Percentiles rank a stretch among this genome's conserved stretches.
Conservation (phyloP, 2,113 vertebrate genomes). For the Phylloscopus trochilus region DNA sequence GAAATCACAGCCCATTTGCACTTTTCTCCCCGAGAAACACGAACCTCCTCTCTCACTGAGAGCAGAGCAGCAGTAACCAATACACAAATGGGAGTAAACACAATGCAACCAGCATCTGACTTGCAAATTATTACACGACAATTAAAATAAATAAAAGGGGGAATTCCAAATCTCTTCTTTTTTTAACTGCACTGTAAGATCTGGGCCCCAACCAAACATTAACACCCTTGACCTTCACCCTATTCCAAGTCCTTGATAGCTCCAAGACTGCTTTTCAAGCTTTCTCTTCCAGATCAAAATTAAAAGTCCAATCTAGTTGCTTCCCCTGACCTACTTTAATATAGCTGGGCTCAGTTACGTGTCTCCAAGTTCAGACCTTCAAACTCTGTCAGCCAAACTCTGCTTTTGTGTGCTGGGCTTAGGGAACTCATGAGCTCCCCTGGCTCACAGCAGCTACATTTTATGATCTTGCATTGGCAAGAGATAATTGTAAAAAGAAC, state of each 20-base stretch:
- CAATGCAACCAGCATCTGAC: slow-evolving; percentile 41
- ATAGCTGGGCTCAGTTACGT: not conserved
- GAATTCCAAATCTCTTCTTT: slow-evolving; percentile 29
- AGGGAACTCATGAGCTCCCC: not conserved
- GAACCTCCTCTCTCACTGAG: slow-evolving; percentile 19
- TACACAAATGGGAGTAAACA: slow-evolving; percentile 65
- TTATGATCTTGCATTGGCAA: not conserved
- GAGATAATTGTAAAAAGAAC: not conserved
- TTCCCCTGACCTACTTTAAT: not conserved
- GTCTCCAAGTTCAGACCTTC: not conserved
- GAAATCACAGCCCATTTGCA: slow-evolving; percentile 28
- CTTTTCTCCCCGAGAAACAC: slow-evolving; percentile 25
- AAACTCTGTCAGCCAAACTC: not conserved
- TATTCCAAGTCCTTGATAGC: slow-evolving; percentile 10
- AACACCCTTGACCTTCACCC: not conserved
- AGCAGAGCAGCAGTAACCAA: slow-evolving; percentile 57
- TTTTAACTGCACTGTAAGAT: slow-evolving; percentile 17
- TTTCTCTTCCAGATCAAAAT: not conserved
- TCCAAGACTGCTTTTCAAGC: not conserved
- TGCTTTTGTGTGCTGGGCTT: not conserved
- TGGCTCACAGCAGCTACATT: not conserved
- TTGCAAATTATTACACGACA: slow-evolving; percentile 34
- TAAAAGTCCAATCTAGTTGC: not conserved
- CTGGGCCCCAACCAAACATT: not conserved
- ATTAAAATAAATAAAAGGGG: slow-evolving; percentile 53